Percentiles rank a stretch among this genome's conserved stretches.
Evolutionary conservation across 2,113 vertebrate species (phyloP).

Genomic region (Callionymus lyra): DNA sequence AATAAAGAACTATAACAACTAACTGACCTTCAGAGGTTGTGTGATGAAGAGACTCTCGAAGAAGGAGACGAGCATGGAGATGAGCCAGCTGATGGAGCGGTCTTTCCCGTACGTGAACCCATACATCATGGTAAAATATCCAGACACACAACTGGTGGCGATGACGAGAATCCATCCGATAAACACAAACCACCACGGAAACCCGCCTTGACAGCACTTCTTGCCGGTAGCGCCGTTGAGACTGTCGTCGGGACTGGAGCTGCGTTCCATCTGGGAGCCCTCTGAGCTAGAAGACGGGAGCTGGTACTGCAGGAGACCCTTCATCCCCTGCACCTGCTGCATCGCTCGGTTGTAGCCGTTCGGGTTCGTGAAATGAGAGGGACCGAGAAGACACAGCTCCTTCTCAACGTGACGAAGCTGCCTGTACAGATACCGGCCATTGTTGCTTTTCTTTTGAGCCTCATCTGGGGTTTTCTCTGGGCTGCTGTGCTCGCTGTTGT

Average conservation of each 20-base stretch:
- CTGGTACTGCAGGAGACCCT: conserved; percentile 62
- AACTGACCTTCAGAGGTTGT: conserved; percentile 88
- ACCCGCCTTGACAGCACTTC: conserved; percentile 57
- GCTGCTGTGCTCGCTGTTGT: conserved; percentile 39
- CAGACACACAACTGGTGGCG: conserved; percentile 75
- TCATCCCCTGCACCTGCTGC: conserved; percentile 77
- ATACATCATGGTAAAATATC: conserved; percentile 89
- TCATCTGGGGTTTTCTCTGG: conserved; percentile 44
- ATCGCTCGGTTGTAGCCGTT: conserved; percentile 74
- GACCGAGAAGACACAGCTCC: conserved; percentile 71
- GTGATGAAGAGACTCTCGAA: conserved; percentile 91
- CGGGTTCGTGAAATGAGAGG: conserved; percentile 63
- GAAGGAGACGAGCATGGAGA: conserved; percentile 86
- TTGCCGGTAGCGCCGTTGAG: conserved; percentile 14
- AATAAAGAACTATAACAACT: too few relatives aligned
- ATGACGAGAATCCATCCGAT: conserved; percentile 83
- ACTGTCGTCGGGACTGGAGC: conserved; percentile 44
- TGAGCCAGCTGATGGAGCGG: conserved; percentile 85
- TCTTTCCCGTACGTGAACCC: conserved; percentile 83
- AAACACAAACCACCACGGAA: conserved; percentile 91
- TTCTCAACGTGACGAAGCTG: conserved; percentile 79
- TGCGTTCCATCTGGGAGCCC: conserved; percentile 34
- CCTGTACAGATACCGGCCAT: conserved; percentile 71
- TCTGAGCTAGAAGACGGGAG: conserved; percentile 39
- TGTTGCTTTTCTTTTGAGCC: conserved; percentile 58